Base-by-base conservation (phyloP, 2,797 vertebrate species). In the Dromococcyx pavoninus region DNA sequence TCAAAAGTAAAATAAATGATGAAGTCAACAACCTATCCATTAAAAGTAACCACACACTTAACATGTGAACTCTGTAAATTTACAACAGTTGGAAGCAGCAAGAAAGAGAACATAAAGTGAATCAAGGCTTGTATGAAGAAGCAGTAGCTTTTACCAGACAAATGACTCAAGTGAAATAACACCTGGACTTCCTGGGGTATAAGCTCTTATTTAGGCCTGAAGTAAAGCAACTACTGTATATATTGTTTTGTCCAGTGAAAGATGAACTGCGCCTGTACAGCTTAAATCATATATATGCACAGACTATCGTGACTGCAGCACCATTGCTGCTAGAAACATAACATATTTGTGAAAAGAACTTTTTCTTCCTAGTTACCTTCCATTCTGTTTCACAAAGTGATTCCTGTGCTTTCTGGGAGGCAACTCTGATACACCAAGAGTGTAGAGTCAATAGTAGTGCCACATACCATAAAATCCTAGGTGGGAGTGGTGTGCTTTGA, bases 101-200 rank as follows among this genome's bases (percentile, higher is more conserved):
- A 79, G 44, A 72, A 58, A 66, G 32, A 78, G 24, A 88, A 75
- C 48, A 33, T 62, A 60, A 85, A 94, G 9, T 54, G 54, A 81
- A 60, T 64, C 78, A 75, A 86, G 19, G 13, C 56, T 87, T 19
- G 0, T 69, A 46, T 78, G 75, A 89, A 89, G 69, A 39, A 62
- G 57, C 46, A 83, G 21, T 83, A 60, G 67, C 74, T 71, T 83
- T 72, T 74, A 83, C 37, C 74, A 73, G 75, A 60, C 18, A 95
- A 71, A 91, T 82, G 8, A 64, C 67, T 93, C 80, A 69, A 92
- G 61, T 92, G 78, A 88, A 89, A 69, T 61, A 94, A 65, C 89
- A 95, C 72, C 78, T 92, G 75, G 57, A 74, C 57, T 89, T 96
- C 74, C 58, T 79, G 48, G 56, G 25, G 8, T 87, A 10, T 51